Percentiles rank a stretch among this genome's conserved stretches.
Evolutionary conservation across 2,113 vertebrate species (phyloP).

Genomic region (Tor tambroides): DNA sequence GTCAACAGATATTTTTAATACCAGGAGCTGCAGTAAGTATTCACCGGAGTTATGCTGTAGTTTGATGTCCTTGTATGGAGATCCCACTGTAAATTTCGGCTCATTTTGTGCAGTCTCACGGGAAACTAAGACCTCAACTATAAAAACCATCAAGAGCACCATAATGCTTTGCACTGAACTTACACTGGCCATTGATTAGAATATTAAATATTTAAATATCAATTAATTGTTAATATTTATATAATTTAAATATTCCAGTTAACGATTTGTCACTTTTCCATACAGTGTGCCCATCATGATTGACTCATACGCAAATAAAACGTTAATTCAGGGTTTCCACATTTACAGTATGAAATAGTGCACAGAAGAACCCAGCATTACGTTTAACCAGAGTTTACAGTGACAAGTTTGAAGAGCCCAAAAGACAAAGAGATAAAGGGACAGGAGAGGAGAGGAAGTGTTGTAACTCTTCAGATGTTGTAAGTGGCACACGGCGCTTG

Average conservation of each 20-base stretch:
- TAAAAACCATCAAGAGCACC: not conserved
- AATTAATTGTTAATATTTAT: no score
- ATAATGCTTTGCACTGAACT: not conserved
- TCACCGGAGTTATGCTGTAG: slow-evolving; percentile 50
- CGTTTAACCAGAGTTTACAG: not conserved
- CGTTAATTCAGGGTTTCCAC: no score
- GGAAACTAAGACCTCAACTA: slow-evolving; percentile 17
- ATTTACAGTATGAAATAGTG: no score
- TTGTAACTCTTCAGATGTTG: slow-evolving; percentile 61
- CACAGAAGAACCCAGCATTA: not conserved
- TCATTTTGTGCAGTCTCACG: slow-evolving; percentile 6
- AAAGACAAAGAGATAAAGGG: slow-evolving; percentile 17
- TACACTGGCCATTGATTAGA: not conserved
- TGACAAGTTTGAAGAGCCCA: not conserved
- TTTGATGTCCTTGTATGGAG: slow-evolving; percentile 63
- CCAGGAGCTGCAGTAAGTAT: slow-evolving; percentile 40
- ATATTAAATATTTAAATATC: no score
- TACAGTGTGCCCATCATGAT: no score
- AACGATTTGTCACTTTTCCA: not conserved
- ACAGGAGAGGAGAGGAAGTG: slow-evolving; percentile 52
- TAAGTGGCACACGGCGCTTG: slow-evolving; percentile 58
- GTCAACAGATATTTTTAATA: slow-evolving; percentile 57
- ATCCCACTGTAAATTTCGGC: slow-evolving; percentile 49
- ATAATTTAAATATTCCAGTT: not conserved
- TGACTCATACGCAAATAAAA: no score